These are phyloP conservation scores for Nezara viridula DNA, from an alignment of 2,888 invertebrate species.

Conservation along the genomic window DNA sequence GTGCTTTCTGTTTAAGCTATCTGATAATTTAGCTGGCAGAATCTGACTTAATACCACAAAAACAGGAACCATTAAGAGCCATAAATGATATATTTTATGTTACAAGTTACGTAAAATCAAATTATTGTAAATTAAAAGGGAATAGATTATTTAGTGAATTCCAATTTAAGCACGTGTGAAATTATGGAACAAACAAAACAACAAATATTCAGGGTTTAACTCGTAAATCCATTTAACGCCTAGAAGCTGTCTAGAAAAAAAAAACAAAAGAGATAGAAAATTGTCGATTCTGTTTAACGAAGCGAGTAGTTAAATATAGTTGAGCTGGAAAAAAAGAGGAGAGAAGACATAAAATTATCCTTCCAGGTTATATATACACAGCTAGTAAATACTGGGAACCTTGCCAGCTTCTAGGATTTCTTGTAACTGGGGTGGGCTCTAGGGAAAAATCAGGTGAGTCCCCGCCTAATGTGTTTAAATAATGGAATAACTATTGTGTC, in stretches of 20 bases:
- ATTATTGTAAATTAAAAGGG: background rate
- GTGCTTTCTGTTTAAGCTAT: too few relatives aligned
- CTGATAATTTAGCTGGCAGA: too few relatives aligned
- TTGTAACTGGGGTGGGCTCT: constrained; percentile 24
- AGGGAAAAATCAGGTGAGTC: constrained; percentile 20
- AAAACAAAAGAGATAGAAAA: background rate
- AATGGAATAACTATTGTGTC: background rate
- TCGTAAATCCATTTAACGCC: constrained; percentile 18
- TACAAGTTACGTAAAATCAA: too few relatives aligned
- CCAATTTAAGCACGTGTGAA: background rate
- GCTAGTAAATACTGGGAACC: constrained; percentile 40
- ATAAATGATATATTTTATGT: too few relatives aligned
- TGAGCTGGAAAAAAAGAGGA: constrained; percentile 50
- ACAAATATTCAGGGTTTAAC: background rate
- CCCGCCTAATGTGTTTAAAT: background rate
- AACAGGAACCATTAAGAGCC: too few relatives aligned
- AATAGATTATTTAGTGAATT: background rate
- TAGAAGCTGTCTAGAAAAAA: background rate
- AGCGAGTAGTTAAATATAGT: constrained; percentile 58
- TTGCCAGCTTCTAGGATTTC: constrained; percentile 27
- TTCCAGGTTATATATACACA: constrained; percentile 59
- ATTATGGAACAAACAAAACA: constrained; percentile 4
- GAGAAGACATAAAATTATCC: constrained; percentile 63
- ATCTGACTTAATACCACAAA: too few relatives aligned
- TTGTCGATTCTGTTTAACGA: constrained; percentile 60